Evolutionary conservation across 2,888 invertebrate genomes (phyloP), one percentile per base, ranked within the genome.

Genomic region (Drosophila hamatofila): DNA sequence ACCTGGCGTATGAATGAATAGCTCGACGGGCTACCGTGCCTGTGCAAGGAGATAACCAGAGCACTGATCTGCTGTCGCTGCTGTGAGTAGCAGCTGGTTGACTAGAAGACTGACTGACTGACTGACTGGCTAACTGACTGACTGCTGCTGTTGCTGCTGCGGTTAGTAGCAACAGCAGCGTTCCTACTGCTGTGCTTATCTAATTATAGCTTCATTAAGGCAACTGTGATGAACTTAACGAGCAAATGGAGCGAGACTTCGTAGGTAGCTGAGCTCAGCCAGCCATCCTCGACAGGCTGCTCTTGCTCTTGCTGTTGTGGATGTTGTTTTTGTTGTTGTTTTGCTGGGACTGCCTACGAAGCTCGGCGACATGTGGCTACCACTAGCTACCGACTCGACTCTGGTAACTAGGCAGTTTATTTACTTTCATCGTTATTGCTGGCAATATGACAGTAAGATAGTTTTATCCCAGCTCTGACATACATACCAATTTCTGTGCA

Each of bases 171-270:
- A 27, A 3, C 27, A 48, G 48, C 48, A 7, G 11, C 48, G 48
- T 18, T 48, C 27, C 59, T 51, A 51, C 51, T 23, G 69, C 66
- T 68, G 72, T 66, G 84, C 79, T 86, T 85, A 86, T 86, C 86
- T 86, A 89, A 86, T 86, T 89, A 89, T 89, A 86, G 86, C 88
- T 89, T 89, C 89, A 89, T 86, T 86, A 86, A 71, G 60, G 75
- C 72, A 70, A 61, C 80, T 70, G 82, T 70, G 82, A 78, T 80
- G 89, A 88, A 73, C 76, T 71, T 72, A 73, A 80, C 81, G 81
- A 72, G 65, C 54, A 77, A 65, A 71, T 69, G 78, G 69, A 78
- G 62, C 82, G 66, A 75, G 60, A 75, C 41, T 35, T 68, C 18
- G 51, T 58, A 71, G 75, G 71, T 75, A 57, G 48, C 51, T 39